Base-by-base conservation (phyloP, 1,140 invertebrate genomes). In the Drosophila subpulchrella region DNA sequence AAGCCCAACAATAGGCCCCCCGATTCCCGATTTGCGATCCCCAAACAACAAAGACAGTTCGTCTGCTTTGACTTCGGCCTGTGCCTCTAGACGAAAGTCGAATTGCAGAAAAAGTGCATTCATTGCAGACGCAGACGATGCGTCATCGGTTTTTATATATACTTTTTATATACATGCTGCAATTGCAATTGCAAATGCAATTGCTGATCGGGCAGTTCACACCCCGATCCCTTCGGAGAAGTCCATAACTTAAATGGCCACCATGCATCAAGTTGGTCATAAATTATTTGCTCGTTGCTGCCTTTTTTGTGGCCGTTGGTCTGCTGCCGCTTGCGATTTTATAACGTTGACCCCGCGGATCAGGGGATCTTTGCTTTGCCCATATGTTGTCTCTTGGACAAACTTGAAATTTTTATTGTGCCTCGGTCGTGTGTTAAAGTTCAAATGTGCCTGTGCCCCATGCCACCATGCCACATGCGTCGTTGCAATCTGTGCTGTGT, bases 351-450 rank as follows among this genome's bases (percentile, higher is more conserved):
- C 84, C 84, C 84, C 75, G 51, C 70, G 68, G 84, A 71, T 89
- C 73, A 88, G 62, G 72, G 60, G 83, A 79, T 78, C 85, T 80
- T 57, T 78, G 76, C 53, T 80, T 57, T 78, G 76, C 57, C 70
- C 75, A 76, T 66, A 59, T 75, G 32, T 34, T 34, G 75, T 75
- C 67, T 51, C 60, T 68, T 88, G 71, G 79, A 71, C 76, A 88
- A 88, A 88, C 83, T 86, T 86, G 80, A 86, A 86, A 83, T 88
- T 88, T 89, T 83, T 86, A 84, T 86, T 71, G 67, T 78, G 61
- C 47, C 70, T 65, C 74, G 57, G 76, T 80, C 73, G 84, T 80
- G 84, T 88, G 84, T 88, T 88, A 88, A 88, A 88, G 84, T 88
- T 88, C 84, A 88, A 89, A 88, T 88, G 84, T 78, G 82, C 56